These are phyloP conservation scores for Pyrrhura leucotis DNA, from an alignment of 2,797 vertebrate genomes.

Conservation along the genomic window DNA sequence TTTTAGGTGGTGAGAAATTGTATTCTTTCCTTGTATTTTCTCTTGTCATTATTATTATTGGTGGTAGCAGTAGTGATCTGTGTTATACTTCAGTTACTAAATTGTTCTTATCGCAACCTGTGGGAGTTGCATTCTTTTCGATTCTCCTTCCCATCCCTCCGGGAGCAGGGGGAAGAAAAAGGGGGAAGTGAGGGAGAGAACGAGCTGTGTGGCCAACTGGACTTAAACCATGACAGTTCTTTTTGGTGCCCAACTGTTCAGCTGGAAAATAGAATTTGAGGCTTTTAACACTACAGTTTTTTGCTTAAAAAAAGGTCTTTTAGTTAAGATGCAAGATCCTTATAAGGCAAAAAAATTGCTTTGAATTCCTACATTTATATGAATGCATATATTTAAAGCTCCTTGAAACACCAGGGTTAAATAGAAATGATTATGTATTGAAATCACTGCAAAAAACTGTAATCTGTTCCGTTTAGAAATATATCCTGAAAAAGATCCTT, in stretches of 20 bases:
- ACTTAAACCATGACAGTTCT: too few species aligned
- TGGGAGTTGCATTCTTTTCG: too few species aligned
- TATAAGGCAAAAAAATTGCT: neutral
- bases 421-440: neutral
- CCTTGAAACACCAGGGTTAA: neutral
- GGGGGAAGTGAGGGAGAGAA: too few species aligned
- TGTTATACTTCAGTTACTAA: too few species aligned
- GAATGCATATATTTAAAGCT: neutral
- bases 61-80: too few species aligned
- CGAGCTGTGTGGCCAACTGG: too few species aligned
- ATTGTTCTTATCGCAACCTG: too few species aligned
- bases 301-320: neutral
- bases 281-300: neutral
- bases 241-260: neutral
- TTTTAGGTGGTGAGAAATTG: too few species aligned
- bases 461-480: neutral
- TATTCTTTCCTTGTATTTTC: too few species aligned
- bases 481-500: neutral
- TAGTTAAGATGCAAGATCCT: neutral
- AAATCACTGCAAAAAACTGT: neutral
- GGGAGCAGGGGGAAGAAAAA: too few species aligned
- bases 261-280: neutral
- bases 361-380: neutral
- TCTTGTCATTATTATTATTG: too few species aligned
- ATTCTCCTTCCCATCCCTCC: too few species aligned